Evolutionary conservation across 2,888 invertebrate species (phyloP).

Genomic region (Anarsia innoxiella): DNA sequence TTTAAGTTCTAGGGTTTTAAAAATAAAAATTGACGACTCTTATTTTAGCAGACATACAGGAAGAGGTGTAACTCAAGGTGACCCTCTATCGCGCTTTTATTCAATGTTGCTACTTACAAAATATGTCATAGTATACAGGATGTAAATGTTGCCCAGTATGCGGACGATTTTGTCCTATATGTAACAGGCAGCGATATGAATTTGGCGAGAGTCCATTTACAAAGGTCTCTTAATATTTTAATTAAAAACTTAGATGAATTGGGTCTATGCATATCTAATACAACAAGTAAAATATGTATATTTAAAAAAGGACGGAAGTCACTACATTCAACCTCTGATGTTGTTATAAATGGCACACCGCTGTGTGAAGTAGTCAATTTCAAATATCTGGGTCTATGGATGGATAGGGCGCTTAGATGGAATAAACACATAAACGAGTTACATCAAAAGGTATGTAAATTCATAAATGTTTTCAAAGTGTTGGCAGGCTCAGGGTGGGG

Average conservation of each 20-base stretch:
- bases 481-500: constrained; percentile 23
- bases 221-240: neutral
- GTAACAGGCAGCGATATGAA: neutral
- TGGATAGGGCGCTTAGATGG: neutral
- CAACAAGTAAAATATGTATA: constrained; percentile 21
- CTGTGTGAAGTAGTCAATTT: constrained; percentile 14
- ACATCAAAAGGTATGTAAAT: neutral
- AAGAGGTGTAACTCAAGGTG: constrained; percentile 2
- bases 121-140: neutral
- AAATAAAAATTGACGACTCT: neutral
- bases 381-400: constrained; percentile 23
- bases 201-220: neutral
- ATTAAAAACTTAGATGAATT: constrained; percentile 11
- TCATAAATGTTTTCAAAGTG: constrained; percentile 21
- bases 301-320: constrained; percentile 19
- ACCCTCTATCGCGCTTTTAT: neutral
- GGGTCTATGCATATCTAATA: constrained; percentile 17
- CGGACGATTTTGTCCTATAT: constrained; percentile 3
- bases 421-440: constrained; percentile 1
- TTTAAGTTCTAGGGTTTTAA: neutral
- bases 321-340: constrained; percentile 9
- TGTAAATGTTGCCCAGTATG: constrained; percentile 1
- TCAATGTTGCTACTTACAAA: neutral
- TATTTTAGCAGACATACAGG: constrained; percentile 1
- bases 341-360: constrained; percentile 10